phyloP scores from a whole-genome alignment of 2,113 vertebrate genomes.

The Sciurus niger region DNA sequence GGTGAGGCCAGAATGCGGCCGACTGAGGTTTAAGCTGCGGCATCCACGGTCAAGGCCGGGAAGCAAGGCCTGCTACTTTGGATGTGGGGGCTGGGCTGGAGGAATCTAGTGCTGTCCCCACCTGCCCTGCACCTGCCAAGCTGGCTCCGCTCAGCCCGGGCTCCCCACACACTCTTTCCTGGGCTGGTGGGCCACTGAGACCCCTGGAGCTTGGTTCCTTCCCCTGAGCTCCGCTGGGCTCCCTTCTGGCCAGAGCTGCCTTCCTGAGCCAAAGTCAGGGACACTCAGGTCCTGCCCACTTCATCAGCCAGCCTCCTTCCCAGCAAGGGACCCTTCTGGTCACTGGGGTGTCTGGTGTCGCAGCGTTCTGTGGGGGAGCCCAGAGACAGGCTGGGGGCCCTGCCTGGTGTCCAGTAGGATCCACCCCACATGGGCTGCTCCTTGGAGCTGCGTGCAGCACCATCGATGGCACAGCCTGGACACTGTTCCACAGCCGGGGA shows the following conservation, averaged over 20 bases:
- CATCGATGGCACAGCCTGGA: rapidly evolving
- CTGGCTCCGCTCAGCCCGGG: background rate
- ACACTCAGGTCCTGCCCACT: background rate
- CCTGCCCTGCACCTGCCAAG: background rate
- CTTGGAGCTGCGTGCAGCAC: background rate
- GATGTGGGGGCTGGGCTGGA: background rate
- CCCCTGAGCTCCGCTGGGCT: background rate
- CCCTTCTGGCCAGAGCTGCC: background rate
- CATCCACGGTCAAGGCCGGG: too few relatives aligned
- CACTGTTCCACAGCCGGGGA: rapidly evolving
- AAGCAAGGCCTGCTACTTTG: background rate
- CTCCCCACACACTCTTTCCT: rapidly evolving
- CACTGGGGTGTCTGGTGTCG: rapidly evolving
- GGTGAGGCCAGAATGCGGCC: conserved; percentile 84
- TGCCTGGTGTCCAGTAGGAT: background rate
- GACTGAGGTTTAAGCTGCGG: background rate
- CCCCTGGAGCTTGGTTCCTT: too few relatives aligned
- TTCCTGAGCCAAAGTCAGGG: background rate
- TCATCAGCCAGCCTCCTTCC: rapidly evolving
- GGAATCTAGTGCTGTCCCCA: background rate
- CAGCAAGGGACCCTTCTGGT: background rate
- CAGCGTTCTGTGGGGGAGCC: rapidly evolving
- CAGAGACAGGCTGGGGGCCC: background rate
- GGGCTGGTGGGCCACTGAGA: background rate
- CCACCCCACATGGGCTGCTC: rapidly evolving